These are phyloP conservation scores for Amphimedon queenslandica DNA, from an alignment of 37 sponge, comb jelly and placozoan species.

Conservation along the genomic window DNA sequence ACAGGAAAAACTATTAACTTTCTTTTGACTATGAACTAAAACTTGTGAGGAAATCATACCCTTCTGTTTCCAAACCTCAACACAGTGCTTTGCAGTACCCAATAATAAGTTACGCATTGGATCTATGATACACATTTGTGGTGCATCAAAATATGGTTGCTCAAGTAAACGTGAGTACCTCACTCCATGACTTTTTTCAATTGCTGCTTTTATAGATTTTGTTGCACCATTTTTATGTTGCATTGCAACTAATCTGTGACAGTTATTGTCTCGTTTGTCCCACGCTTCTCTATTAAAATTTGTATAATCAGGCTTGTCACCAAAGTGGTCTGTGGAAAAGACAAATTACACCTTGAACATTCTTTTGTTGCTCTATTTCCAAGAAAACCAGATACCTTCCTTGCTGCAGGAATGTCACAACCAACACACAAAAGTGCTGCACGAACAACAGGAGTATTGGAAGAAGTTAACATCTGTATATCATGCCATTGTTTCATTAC, in stretches of 20 bases:
- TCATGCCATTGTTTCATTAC: slow-evolving; percentile 15
- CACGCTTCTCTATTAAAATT: slow-evolving; percentile 25
- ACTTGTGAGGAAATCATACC: background rate
- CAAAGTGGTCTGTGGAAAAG: slow-evolving; percentile 27
- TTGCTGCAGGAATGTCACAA: slow-evolving; percentile 43
- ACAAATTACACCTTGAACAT: slow-evolving; percentile 21
- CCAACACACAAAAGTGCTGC: slow-evolving; percentile 15
- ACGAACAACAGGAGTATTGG: background rate
- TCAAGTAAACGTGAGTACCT: slow-evolving; percentile 12
- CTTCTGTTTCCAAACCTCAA: slow-evolving; percentile 6
- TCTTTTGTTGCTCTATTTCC: slow-evolving; percentile 17
- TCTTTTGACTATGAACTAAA: slow-evolving; percentile 1
- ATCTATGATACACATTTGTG: slow-evolving; percentile 22
- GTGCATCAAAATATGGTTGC: slow-evolving; percentile 22
- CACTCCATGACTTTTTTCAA: slow-evolving; percentile 11
- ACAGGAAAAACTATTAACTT: slow-evolving; percentile 15
- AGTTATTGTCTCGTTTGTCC: background rate
- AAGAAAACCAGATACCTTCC: slow-evolving; percentile 50
- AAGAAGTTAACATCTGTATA: background rate
- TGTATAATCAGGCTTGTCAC: slow-evolving; percentile 22
- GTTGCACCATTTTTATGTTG: background rate
- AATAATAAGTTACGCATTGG: slow-evolving; percentile 35
- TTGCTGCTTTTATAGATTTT: background rate
- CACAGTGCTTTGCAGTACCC: slow-evolving; percentile 8
- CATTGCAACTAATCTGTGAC: no score